Evolutionary conservation across 2,797 vertebrate species (phyloP), one percentile per base, ranked within the genome.

Genomic region (Tadarida brasiliensis): DNA sequence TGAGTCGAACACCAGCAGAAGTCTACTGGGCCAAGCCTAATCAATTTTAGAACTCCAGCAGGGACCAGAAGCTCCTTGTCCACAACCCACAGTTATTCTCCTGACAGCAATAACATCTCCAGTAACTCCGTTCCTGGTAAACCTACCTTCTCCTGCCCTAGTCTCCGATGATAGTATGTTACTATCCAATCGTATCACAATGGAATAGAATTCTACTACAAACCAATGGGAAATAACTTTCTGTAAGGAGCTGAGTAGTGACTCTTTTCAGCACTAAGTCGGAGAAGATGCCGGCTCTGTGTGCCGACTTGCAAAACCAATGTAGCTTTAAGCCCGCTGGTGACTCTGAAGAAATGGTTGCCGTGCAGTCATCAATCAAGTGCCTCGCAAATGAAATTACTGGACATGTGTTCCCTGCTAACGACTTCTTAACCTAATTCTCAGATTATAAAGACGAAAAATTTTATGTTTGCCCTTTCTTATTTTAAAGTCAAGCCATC

Each of bases 201-300:
- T 81, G 91, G 77, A 95, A 83, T 80, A 65, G 30, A 94, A 94
- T 94, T 92, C 59, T 78, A 78, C 87, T 85, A 87, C 59, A 84
- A 80, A 33, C 59, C 59, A 87, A 76, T 57, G n/a, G 11, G 39
- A 95, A 96, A 94, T 82, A 83, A 39, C 65, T 73, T 84, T 59
- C 74, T 92, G 17, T 51, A 83, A 95, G 30, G 49, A 78, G 82
- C 81, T 71, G 3, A 63, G 8, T 19, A 71, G 81, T 51, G 57
- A 44, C 33, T 80, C 78, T 80, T 92, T 90, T 51, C 74, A 88
- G 86, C 14, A 59, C 39, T 57, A 91, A 82, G 78, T 57, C 30
- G 26, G 61, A 93, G 77, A 76, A 65, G 57, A 83, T 77, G 63
- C 87, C 16, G 81, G 68, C 15, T 65, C 24, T 33, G 22, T 67